phyloP scores from a whole-genome alignment of 1,140 invertebrate genomes.

The Drosophila seguyi region DNA sequence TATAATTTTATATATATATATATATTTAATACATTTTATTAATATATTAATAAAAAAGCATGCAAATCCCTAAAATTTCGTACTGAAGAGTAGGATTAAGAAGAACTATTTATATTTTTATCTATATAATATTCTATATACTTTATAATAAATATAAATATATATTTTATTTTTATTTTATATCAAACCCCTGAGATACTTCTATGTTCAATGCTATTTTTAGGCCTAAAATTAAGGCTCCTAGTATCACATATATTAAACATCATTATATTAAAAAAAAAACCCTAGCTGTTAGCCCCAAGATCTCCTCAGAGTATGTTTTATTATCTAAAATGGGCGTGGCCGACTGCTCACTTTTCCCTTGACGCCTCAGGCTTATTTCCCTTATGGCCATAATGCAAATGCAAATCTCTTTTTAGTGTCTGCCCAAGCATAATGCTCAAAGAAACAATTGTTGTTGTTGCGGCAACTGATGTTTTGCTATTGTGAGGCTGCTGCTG shows the following conservation, averaged over 20 bases:
- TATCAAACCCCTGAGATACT: neutral
- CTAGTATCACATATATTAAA: neutral
- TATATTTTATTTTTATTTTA: neutral
- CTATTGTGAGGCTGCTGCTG: slow-evolving; percentile 22
- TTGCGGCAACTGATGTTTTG: slow-evolving; percentile 32
- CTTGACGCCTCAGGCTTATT: slow-evolving; percentile 6
- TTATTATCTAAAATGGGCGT: slow-evolving; percentile 22
- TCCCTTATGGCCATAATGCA: slow-evolving; percentile 10
- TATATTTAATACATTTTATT: no score
- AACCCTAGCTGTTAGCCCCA: neutral
- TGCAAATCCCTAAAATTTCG: no score
- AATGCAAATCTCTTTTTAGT: slow-evolving; percentile 41
- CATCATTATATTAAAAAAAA: no score
- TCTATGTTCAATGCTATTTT: neutral
- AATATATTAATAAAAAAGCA: no score
- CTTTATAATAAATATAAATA: no score
- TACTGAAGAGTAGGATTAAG: no score
- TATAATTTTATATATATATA: no score
- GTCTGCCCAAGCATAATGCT: slow-evolving; percentile 32
- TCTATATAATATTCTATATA: no score
- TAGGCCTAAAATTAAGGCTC: neutral
- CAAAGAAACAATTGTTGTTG: slow-evolving; percentile 55
- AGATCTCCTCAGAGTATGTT: neutral
- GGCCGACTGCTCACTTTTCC: neutral
- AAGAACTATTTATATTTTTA: neutral